Evolutionary conservation across 2,797 vertebrate genomes (phyloP), one percentile per base, ranked within the genome.

Genomic region (Ceryle rudis): DNA sequence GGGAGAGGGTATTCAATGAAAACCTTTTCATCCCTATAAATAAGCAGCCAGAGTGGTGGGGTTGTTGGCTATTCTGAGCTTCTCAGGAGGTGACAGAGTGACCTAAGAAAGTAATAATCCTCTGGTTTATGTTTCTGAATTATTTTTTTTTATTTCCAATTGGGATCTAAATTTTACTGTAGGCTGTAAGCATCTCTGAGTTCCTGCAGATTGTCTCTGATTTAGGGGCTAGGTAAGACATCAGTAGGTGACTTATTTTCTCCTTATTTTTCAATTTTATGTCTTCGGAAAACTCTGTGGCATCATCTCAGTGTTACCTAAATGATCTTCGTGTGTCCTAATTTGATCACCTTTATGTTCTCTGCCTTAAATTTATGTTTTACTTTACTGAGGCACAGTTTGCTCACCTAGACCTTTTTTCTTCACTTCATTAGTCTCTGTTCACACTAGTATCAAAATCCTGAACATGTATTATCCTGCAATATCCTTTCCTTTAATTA

Each of bases 401-500:
- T 31, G 31, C 6, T 77, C 4, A 14, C 17, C 17, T 42, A 47
- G 23, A 19, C 31, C 35, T 46, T 69, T 69, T 84, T 78, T n/a
- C 12, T 72, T 52, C 3, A n/a, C 26, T 85, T 74, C 16, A 5
- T 54, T 77, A 55, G 23, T 66, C 21, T 74, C n/a, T 35, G n/a
- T 74, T 70, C 17, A 61, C 18, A 31, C 29, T 28, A 19, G 26
- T 61, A 81, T 33, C 22, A 70, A 81, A 91, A 60, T 74, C 19
- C 23, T 60, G 28, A 82, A 39, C 17, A 18, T 41, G 74, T 35
- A 44, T 82, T 39, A 39, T 80, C 31, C 62, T 73, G 26, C 52
- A 88, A 64, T 79, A 62, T 74, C 39, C 67, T 90, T 91, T 78
- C n/a, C 14, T 58, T 82, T 93, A 92, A 84, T 69, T 90, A 80